These are phyloP conservation scores for Pecten maximus DNA, from an alignment of 2,888 invertebrate genomes.

Conservation along the genomic window DNA sequence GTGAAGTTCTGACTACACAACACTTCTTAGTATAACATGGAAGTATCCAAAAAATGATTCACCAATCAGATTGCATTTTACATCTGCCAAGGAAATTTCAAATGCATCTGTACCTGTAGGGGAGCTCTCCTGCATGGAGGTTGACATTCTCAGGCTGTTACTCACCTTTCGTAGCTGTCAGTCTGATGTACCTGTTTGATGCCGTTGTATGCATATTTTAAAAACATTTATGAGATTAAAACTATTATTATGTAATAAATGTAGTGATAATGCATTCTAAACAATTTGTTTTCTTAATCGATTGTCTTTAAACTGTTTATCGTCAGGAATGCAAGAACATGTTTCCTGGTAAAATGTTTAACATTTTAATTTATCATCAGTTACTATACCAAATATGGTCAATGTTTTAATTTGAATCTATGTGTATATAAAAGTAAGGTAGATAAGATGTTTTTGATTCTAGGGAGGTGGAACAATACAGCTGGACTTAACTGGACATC, in stretches of 20 bases:
- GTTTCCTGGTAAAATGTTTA: conserved; percentile 17
- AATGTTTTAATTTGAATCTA: not conserved
- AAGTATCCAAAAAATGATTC: not conserved
- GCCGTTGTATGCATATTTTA: not conserved
- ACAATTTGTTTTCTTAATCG: not conserved
- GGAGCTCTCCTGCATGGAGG: conserved; percentile 11
- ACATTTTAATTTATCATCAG: not conserved
- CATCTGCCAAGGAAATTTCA: not conserved
- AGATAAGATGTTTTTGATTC: conserved; percentile 37
- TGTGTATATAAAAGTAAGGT: not conserved
- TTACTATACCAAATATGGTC: not conserved
- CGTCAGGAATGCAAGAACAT: conserved; percentile 8
- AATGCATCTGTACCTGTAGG: not conserved
- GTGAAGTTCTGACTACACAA: too few relatives aligned
- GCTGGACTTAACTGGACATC: conserved; percentile 17
- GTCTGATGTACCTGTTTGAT: not conserved
- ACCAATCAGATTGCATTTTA: not conserved
- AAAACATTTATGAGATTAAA: not conserved
- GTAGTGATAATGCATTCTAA: not conserved
- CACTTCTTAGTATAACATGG: too few relatives aligned
- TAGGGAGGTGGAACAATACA: conserved; percentile 65
- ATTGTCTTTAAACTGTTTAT: not conserved
- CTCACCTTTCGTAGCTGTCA: not conserved
- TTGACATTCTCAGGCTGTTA: not conserved
- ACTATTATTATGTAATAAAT: not conserved